Base-by-base conservation (phyloP, 2,113 vertebrate species). In the Etheostoma cragini region DNA sequence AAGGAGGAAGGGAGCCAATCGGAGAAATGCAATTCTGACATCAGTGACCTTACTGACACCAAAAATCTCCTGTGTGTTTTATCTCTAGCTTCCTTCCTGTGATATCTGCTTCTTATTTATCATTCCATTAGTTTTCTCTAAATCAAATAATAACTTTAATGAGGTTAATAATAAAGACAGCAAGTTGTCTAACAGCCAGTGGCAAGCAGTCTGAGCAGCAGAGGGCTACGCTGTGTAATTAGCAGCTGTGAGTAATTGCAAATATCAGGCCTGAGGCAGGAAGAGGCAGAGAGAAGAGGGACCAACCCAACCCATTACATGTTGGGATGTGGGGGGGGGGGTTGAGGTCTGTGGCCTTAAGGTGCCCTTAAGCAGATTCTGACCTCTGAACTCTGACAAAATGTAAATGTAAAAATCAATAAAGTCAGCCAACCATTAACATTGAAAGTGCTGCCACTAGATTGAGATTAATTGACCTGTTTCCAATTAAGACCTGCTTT, bases 351-450 rank as follows among this genome's bases (percentile, higher is more conserved):
- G 1, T 69, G 57, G 61, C 56, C 35, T 35, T 6, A 42, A 63
- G 8, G 35, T 19, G 11, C 78, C 60, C 66, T 82, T 75, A 42
- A 38, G 4, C 19, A 24, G 30, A 70, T 17, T 50, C 12, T 82
- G 83, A 86, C 75, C 83, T 84, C 35, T 85, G 75, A 84, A 52
- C 83, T 83, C 5, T 78, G 3, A 64, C 4, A 80, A 21, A n/a
- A n/a, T n/a, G 53, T 14, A 24, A 64, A 75, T 76, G 49, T 49
- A 46, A 17, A 75, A 63, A 82, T 83, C 76, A 56, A 72, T 72
- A 46, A 47, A 19, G 15, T 75, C 33, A 70, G 38, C 38, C 38
- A 42, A 42, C 38, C 35, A 49, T 66, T 71, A 57, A 5, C 66
- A 61, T 72, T 58, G 38, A 11, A 11, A 69, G 47, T 70, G 74